Percentiles rank a stretch among this genome's conserved stretches.
Conservation (phyloP, 2,888 invertebrate genomes). For the Copidosoma aretas region DNA sequence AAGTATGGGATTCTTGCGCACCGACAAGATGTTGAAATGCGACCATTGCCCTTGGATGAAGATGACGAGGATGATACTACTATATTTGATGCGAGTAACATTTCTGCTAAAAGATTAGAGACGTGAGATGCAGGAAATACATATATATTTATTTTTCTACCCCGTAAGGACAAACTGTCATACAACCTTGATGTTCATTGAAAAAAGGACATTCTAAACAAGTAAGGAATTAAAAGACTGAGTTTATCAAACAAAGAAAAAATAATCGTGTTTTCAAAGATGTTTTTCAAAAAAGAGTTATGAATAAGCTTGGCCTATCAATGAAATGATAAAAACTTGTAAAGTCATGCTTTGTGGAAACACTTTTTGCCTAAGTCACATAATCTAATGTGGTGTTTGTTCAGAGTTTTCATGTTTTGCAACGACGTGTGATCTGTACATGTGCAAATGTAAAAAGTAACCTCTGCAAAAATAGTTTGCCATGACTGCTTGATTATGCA, state of each 20-base stretch:
- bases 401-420: conserved; percentile 20
- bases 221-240: conserved; percentile 38
- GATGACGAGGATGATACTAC: conserved; percentile 63
- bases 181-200: conserved; percentile 12
- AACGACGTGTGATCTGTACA: conserved; percentile 34
- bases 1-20: conserved; percentile 62
- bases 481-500: background rate
- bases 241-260: conserved; percentile 25
- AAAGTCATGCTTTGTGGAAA: conserved; percentile 24
- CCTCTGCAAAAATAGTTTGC: conserved; percentile 19
- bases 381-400: conserved; percentile 20
- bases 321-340: conserved; percentile 21
- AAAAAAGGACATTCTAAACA: conserved; percentile 31
- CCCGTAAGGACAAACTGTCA: conserved; percentile 17
- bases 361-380: conserved; percentile 23
- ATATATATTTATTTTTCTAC: conserved; percentile 32
- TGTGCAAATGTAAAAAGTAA: conserved; percentile 18
- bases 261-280: too few relatives aligned
- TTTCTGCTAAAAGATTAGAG: conserved; percentile 45
- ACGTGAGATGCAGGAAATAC: conserved; percentile 47
- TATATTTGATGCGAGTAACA: conserved; percentile 59
- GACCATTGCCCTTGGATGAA: conserved; percentile 62
- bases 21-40: conserved; percentile 63
- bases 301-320: conserved; percentile 7
- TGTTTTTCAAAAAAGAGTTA: conserved; percentile 10